These are phyloP conservation scores for Thereva nobilitata DNA, from an alignment of 2,888 invertebrate genomes.

Conservation along the genomic window DNA sequence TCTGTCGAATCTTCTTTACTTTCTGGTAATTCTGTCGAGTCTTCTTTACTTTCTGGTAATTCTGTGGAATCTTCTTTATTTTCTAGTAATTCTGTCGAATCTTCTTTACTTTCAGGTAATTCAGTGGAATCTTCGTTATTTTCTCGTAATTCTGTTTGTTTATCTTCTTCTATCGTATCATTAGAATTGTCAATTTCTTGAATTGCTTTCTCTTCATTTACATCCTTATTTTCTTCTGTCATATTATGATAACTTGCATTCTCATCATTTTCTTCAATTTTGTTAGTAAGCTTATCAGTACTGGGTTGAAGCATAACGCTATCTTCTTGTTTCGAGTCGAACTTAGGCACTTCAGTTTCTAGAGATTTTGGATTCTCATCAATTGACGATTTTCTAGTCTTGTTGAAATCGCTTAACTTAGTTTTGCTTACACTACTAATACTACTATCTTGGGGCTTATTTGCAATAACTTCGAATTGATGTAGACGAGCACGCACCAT, in stretches of 20 bases:
- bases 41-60: not conserved
- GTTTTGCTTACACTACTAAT: conserved; percentile 36
- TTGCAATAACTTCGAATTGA: conserved; percentile 49
- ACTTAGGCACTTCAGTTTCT: conserved; percentile 40
- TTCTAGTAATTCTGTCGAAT: conserved; percentile 6
- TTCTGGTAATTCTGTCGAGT: not conserved
- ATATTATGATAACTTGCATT: conserved; percentile 27
- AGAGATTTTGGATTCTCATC: conserved; percentile 23
- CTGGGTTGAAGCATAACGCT: not conserved
- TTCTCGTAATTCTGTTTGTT: conserved; percentile 12
- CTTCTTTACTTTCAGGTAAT: conserved; percentile 3
- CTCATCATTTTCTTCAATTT: conserved; percentile 17
- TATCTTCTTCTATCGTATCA: not conserved
- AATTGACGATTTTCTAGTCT: conserved; percentile 11
- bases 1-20: not conserved
- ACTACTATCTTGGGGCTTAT: conserved; percentile 35
- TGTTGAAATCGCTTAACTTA: conserved; percentile 15
- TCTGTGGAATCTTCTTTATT: conserved; percentile 10
- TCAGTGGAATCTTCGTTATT: conserved; percentile 8
- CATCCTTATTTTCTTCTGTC: conserved; percentile 3
- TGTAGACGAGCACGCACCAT: conserved; percentile 51
- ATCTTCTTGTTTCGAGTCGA: conserved; percentile 23
- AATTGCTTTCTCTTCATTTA: conserved; percentile 6
- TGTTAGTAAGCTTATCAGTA: conserved; percentile 13
- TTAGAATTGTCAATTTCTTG: not conserved